A percentile compares a stretch with the other conserved stretches of the same genome.
Evolutionary conservation across 2,113 vertebrate species (phyloP).

Genomic region (Pluvialis apricaria): DNA sequence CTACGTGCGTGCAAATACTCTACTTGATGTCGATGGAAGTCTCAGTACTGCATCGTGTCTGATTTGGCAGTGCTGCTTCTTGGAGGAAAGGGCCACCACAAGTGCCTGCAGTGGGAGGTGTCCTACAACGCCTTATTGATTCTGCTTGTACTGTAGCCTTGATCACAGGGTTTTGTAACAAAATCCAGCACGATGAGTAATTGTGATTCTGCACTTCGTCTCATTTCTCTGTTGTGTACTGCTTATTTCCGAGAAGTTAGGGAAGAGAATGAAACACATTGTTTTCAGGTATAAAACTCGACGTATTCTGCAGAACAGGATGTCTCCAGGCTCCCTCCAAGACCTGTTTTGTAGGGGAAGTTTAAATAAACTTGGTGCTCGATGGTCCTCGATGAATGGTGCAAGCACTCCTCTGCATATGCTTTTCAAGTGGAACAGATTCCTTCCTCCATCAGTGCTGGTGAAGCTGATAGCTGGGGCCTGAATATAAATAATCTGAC

Average conservation of each 20-base stretch:
- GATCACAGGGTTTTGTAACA: neutral
- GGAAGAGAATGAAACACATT: neutral
- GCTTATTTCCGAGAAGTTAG: neutral
- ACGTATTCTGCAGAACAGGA: neutral
- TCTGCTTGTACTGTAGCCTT: neutral
- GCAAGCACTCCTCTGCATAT: neutral
- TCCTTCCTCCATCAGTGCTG: neutral
- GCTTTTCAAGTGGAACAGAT: neutral
- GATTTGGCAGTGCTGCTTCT: neutral
- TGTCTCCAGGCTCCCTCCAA: neutral
- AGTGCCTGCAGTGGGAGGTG: neutral
- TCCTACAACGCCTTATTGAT: neutral
- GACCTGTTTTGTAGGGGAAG: neutral
- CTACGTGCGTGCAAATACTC: neutral
- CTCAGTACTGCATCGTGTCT: rapidly evolving
- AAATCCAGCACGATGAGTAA: neutral
- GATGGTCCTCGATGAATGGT: neutral
- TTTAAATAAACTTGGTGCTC: neutral
- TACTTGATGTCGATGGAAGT: rapidly evolving
- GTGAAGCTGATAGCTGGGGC: neutral
- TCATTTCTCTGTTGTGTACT: neutral
- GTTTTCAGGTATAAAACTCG: neutral
- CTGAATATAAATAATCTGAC: neutral
- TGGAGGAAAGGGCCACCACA: neutral
- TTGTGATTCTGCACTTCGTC: neutral